A percentile compares a stretch with the other conserved stretches of the same genome.
Conservation (phyloP, 2,113 vertebrate species). For the Bagarius yarrelli region DNA sequence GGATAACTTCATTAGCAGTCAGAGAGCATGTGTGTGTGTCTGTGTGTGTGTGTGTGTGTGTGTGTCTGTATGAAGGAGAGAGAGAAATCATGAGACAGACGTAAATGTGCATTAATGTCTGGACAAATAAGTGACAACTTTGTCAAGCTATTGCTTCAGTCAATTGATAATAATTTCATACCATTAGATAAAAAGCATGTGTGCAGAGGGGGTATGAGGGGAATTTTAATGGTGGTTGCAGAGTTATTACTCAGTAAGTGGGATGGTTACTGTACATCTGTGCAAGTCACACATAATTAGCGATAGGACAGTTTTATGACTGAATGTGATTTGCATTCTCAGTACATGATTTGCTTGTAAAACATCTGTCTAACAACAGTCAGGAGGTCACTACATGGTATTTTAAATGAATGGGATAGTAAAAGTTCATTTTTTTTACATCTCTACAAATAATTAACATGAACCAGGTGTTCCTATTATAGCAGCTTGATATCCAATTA, state of each 20-base stretch:
- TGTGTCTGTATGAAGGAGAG: background rate
- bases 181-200: conserved; percentile 28
- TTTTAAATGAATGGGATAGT: too few relatives aligned
- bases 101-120: background rate
- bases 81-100: background rate
- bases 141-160: background rate
- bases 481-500: background rate
- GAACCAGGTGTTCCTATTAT: background rate
- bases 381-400: background rate
- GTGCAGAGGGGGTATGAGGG: background rate
- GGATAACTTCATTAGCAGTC: conserved; percentile 29
- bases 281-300: conserved; percentile 10
- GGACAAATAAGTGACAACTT: conserved; percentile 7
- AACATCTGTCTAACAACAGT: background rate
- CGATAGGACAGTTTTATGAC: background rate
- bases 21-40: background rate
- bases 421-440: too few relatives aligned
- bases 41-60: background rate
- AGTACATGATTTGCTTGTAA: background rate
- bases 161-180: conserved; percentile 21
- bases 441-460: background rate
- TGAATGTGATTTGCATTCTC: background rate
- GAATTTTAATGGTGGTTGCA: background rate
- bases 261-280: background rate
- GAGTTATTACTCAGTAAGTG: background rate